Evolutionary conservation across 1,140 invertebrate genomes (phyloP).

Genomic region (Eumeta japonica): DNA sequence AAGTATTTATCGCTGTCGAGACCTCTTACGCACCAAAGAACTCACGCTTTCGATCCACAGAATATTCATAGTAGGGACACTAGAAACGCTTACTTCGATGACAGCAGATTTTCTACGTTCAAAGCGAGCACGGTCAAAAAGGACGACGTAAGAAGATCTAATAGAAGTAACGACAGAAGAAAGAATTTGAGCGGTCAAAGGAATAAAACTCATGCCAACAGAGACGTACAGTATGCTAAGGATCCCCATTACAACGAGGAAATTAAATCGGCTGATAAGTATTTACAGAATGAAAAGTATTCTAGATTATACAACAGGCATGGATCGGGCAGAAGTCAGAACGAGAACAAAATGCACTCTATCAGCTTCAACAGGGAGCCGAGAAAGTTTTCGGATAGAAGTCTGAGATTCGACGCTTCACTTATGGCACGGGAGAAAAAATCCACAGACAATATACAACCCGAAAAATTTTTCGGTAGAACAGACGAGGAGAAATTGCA

Average conservation of each 20-base stretch:
- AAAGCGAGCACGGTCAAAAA: conserved; percentile 29
- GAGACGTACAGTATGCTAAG: conserved; percentile 42
- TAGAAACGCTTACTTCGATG: conserved; percentile 33
- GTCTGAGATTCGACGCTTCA: not conserved
- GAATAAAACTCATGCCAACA: conserved; percentile 33
- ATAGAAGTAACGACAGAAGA: conserved; percentile 28
- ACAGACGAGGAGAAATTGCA: not conserved
- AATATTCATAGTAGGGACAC: conserved; percentile 30
- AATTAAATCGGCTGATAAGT: conserved; percentile 26
- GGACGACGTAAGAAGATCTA: conserved; percentile 32
- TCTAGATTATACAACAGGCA: conserved; percentile 30
- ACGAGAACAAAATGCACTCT: conserved; percentile 6
- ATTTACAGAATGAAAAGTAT: too few species aligned
- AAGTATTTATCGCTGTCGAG: conserved; percentile 54
- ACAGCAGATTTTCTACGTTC: conserved; percentile 29
- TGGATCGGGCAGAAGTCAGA: conserved; percentile 22
- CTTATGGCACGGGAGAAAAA: not conserved
- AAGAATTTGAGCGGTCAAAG: conserved; percentile 18
- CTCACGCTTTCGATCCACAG: conserved; percentile 41
- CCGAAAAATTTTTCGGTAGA: not conserved
- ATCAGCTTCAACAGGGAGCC: not conserved
- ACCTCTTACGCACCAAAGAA: conserved; percentile 51
- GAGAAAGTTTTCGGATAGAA: not conserved
- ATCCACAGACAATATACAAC: not conserved
- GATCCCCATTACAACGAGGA: conserved; percentile 35